Percentiles rank a stretch among this genome's conserved stretches.
Evolutionary conservation across 2,888 invertebrate genomes (phyloP).

Genomic region (Amaurobius ferox): DNA sequence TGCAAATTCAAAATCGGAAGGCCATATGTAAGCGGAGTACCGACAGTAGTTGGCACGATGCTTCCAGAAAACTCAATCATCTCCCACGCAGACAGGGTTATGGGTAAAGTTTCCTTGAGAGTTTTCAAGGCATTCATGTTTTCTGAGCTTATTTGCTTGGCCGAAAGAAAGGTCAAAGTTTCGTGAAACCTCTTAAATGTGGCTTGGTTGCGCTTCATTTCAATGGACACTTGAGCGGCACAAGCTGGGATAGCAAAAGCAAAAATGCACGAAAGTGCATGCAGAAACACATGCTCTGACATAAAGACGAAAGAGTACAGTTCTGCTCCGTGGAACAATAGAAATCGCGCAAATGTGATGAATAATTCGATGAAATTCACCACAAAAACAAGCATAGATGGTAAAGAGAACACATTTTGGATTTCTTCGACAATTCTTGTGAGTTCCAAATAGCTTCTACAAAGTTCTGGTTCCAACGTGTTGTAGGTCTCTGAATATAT

Average conservation of each 20-base stretch:
- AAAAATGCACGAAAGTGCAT: neutral
- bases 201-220: neutral
- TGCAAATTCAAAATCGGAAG: neutral
- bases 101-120: neutral
- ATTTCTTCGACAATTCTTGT: neutral
- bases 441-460: neutral
- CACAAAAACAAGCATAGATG: neutral
- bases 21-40: neutral
- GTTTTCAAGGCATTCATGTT: neutral
- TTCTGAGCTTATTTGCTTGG: neutral
- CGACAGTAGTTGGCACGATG: neutral
- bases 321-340: neutral
- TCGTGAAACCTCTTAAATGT: neutral
- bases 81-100: neutral
- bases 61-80: neutral
- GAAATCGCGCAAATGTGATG: neutral
- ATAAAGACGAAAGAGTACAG: neutral
- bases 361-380: neutral
- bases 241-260: neutral
- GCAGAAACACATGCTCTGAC: neutral
- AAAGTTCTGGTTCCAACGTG: neutral
- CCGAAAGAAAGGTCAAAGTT: neutral
- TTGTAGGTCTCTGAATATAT: neutral
- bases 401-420: neutral
- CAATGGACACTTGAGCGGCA: neutral